A percentile compares a stretch with the other conserved stretches of the same genome.
Conservation (phyloP, 2,888 invertebrate species). For the Pandemis corylana region DNA sequence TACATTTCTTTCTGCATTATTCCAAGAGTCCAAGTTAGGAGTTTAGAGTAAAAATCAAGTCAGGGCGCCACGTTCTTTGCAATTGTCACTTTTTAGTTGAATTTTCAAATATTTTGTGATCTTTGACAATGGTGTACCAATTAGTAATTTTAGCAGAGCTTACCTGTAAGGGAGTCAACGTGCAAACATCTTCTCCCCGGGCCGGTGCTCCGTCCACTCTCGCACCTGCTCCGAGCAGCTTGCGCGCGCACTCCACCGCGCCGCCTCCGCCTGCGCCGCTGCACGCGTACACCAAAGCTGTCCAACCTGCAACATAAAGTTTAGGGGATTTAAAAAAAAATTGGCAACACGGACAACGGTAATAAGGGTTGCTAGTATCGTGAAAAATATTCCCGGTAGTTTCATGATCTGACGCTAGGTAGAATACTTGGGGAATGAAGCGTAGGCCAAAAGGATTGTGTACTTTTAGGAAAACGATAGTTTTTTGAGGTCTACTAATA, state of each 20-base stretch:
- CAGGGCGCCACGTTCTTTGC: too few relatives aligned
- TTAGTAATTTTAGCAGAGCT: neutral
- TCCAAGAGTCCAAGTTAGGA: neutral
- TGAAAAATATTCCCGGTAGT: neutral
- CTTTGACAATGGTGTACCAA: too few relatives aligned
- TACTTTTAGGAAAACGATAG: too few relatives aligned
- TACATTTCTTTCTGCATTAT: neutral
- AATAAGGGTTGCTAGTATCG: neutral
- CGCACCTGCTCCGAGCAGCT: conserved; percentile 92
- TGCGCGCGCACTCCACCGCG: conserved; percentile 86
- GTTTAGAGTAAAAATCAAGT: too few relatives aligned
- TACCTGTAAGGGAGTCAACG: conserved; percentile 94
- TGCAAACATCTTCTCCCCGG: conserved; percentile 92
- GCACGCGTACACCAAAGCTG: conserved; percentile 93
- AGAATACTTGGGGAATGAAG: too few relatives aligned
- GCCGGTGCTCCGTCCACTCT: conserved; percentile 94
- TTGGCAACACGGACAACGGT: neutral
- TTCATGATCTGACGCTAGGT: too few relatives aligned
- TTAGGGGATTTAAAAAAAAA: conserved; percentile 42
- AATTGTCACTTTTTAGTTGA: neutral
- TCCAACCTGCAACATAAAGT: conserved; percentile 86
- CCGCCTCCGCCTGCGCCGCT: conserved; percentile 73
- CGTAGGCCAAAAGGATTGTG: too few relatives aligned
- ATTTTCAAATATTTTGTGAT: too few relatives aligned
- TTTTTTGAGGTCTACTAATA: too few relatives aligned